Evolutionary conservation across 2,797 vertebrate species (phyloP), one percentile per base, ranked within the genome.

Genomic region (Calcarius lapponicus): DNA sequence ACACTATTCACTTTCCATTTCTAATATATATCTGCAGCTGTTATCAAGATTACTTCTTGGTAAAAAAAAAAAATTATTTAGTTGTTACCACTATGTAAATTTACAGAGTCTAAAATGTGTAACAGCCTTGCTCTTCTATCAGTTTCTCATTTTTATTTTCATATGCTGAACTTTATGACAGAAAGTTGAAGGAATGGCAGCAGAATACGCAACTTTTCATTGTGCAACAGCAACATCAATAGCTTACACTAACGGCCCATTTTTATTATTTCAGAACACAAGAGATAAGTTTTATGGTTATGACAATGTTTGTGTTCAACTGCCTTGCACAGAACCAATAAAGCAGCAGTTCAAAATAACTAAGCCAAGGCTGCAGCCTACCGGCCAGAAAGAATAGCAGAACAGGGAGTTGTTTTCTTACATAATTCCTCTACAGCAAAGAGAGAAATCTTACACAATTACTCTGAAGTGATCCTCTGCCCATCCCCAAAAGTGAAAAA

Each of bases 311-410:
- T 91, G 16, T 48, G 19, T 62, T 81, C 47, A 80, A 70, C 2
- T 86, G 31, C 14, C 32, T 83, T 21, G 16, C 13, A 80, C 24
- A 80, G 75, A 94, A 51, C 24, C 0, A 3, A 58, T 62, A 69
- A 3, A 48, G 53, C 51, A 79, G 47, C 51, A 86, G 28, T 12
- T 80, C 32, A 92, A 92, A 93, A 94, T 80, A 91, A 64, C 32
- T 78, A 78, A 95, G 50, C 28, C 72, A 90, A 94, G 72, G 69
- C 76, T 97, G 93, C 95, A 80, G 85, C 87, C 93, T 96, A 89
- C 72, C 0, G 93, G 92, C 38, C 67, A 93, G 31, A 87, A 82
- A 86, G 7, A 83, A 16, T 24, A 92, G 11, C n/a, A 78, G 19
- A 91, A 80, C 2, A 90, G 53, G 28, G 51, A 92, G 7, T 8